Evolutionary conservation across 2,113 vertebrate species (phyloP), one percentile per base, ranked within the genome.

Genomic region (Gymnarchus niloticus): DNA sequence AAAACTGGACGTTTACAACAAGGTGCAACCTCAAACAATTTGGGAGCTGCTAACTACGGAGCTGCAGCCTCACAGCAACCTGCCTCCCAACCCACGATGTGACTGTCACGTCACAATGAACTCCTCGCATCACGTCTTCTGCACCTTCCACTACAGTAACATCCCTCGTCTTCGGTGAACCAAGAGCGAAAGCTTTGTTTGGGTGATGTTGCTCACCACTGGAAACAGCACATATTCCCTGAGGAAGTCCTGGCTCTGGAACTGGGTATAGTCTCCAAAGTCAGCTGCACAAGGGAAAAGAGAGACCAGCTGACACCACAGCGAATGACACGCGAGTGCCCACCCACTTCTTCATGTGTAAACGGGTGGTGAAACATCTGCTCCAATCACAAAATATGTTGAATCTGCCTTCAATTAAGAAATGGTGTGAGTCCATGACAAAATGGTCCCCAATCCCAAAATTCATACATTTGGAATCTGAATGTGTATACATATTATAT

Each of bases 171-270:
- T 12, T 19, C 12, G 6, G 6, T 21, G 33, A 77, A 46, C 41
- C 73, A 23, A 19, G 73, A 41, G 21, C 44, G 73, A 21, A 77
- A 8, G 33, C 7, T 37, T 44, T 21, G 0, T 0, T 23, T 3
- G 21, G 51, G 37, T 3, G 80, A 21, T 37, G 12, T n/a, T 23
- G 23, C 97, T 97, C 90, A 99, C 98, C 98, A 97, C 96, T 86
- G 98, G 98, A 93, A 99, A 99, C 37, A 99, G 94, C 87, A 97
- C 95, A 86, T 97, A 98, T 81, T 98, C 96, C 91, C 96, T 94
- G 90, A 98, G 97, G 93, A 99, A 99, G 91, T 99, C 98, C 91
- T 98, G 98, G 92, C 96, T 97, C 90, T 94, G 95, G 92, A 96
- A 98, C 81, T 96, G 95, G 91, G 95, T 93, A 90, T 95, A 97